phyloP scores from a whole-genome alignment of 2,797 vertebrate genomes.

The Anabacerthia variegaticeps region DNA sequence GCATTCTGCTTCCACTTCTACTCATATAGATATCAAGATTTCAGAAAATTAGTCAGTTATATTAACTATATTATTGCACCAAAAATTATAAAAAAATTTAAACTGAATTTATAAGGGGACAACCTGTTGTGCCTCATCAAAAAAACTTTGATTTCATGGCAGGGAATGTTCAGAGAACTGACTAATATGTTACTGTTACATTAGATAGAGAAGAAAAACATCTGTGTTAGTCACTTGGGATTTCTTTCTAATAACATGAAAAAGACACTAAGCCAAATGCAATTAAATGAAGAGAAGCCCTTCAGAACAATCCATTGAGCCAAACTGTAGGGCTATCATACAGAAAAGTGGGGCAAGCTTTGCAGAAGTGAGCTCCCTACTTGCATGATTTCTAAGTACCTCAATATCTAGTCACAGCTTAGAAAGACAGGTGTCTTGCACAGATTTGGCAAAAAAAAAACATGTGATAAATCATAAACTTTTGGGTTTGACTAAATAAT shows the following conservation, averaged over 20 bases:
- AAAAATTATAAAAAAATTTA: not conserved
- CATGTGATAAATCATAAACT: not conserved
- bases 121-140: not conserved
- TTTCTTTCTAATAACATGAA: not conserved
- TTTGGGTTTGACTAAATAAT: not conserved
- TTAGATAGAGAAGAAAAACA: not conserved
- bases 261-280: not conserved
- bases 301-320: not conserved
- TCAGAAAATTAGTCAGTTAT: not conserved
- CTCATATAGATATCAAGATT: not conserved
- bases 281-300: not conserved
- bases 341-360: not conserved
- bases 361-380: not conserved
- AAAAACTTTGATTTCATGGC: not conserved
- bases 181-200: not conserved
- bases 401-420: not conserved
- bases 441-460: not conserved
- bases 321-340: not conserved
- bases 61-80: not conserved
- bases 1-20: not conserved
- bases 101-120: not conserved
- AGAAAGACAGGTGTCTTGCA: not conserved
- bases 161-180: not conserved
- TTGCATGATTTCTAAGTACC: not conserved
- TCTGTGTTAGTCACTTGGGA: not conserved